Base-by-base conservation (phyloP, 2,113 vertebrate genomes). In the Lontra canadensis region DNA sequence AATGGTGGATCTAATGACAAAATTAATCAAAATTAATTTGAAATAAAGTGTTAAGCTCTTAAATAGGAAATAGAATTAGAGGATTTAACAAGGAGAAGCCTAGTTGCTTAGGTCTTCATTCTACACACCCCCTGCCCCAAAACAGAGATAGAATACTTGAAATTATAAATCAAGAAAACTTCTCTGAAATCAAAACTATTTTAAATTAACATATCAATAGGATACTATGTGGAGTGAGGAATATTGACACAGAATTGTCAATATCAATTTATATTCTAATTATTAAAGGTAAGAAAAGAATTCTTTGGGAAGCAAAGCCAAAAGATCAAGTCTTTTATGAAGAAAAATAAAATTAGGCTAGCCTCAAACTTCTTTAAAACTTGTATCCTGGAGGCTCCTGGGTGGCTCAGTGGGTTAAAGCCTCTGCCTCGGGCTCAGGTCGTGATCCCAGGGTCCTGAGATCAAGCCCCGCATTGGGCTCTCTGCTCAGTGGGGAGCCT, bases 51-150 rank as follows among this genome's bases (percentile, higher is more conserved):
- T 63, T 44, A 49, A 49, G 5, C 5, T 82, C 25, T 44, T 57
- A 65, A 73, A 34, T n/a, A 74, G 26, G 69, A 89, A 73, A 44
- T n/a, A 18, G 14, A 63, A 42, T 74, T 89, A 82, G 31, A 71
- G 71, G 7, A 34, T 4, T 73, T 20, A 15, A 20, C 4, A n/a
- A n/a, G 14, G 0, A 82, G 3, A 73, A 73, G 10, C 1, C 7
- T 52, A 7, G 9, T 74, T 73, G 13, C 57, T 34, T 61, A 39
- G 49, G 13, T 47, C 14, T 73, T 59, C 5, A 87, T 65, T 42
- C 49, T 4, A 6, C 17, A 10, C 3, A 44, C 13, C 0, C 1
- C 39, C 2, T 1, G 1, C 52, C 52, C 52, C 52, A 55, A 55
- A 49, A 94, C 6, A 26, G 8, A 44, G 39, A 31, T 47, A 61